These are phyloP conservation scores for Nomada goodeniana DNA, from an alignment of 2,888 invertebrate genomes.

Conservation along the genomic window DNA sequence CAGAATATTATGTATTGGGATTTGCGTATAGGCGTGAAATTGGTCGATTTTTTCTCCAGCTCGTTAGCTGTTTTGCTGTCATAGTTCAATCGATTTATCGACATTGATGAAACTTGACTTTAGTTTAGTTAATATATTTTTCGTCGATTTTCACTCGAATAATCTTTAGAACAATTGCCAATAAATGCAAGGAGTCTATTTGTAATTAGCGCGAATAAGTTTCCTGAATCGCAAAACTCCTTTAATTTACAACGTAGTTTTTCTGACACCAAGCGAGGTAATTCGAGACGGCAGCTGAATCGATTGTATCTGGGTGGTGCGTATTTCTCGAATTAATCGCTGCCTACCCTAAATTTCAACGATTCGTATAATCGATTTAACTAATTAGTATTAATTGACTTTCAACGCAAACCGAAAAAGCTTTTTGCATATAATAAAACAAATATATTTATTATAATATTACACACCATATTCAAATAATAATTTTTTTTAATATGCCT, in stretches of 20 bases:
- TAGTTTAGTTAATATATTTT: not conserved
- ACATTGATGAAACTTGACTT: not conserved
- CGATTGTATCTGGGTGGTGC: slow-evolving; percentile 30
- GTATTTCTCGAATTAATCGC: slow-evolving; percentile 27
- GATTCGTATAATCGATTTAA: slow-evolving; percentile 12
- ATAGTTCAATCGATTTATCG: slow-evolving; percentile 72
- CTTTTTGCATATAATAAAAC: not conserved
- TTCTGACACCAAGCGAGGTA: not conserved
- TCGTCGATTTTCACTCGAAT: not conserved
- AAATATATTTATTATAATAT: no score
- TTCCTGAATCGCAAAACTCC: not conserved
- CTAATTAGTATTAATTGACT: not conserved
- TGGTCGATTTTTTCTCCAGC: slow-evolving; percentile 4
- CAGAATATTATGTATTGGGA: no score
- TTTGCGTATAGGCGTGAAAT: not conserved
- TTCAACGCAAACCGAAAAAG: not conserved
- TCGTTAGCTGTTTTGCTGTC: slow-evolving; percentile 7
- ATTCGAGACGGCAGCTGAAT: slow-evolving; percentile 34
- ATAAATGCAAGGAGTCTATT: not conserved
- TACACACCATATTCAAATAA: no score
- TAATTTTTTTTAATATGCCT: not conserved
- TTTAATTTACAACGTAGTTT: slow-evolving; percentile 26
- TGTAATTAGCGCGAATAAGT: slow-evolving; percentile 15
- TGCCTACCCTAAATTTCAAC: slow-evolving; percentile 41
- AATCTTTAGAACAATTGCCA: not conserved